Conservation (phyloP, 2,113 vertebrate species). For the Megaptera novaeangliae region DNA sequence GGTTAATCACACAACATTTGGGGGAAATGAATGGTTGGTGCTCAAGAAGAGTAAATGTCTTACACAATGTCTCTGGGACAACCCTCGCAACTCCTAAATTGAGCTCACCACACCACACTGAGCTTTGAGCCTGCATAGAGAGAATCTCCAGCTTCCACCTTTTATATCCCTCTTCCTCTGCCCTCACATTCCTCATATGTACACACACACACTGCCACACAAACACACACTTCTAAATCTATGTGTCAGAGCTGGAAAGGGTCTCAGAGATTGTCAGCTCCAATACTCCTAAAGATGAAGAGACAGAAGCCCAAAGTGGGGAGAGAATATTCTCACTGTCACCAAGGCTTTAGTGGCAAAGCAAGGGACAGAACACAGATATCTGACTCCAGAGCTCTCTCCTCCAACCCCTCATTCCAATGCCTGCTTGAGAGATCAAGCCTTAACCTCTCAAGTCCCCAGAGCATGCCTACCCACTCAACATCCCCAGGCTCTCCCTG, state of each 20-base stretch:
- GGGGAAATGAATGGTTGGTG: background rate
- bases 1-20: background rate
- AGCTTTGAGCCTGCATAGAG: background rate
- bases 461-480: background rate
- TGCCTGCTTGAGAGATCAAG: background rate
- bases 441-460: background rate
- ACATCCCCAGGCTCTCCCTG: background rate
- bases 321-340: background rate
- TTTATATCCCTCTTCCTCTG: background rate
- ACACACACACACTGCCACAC: background rate
- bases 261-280: background rate
- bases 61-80: background rate
- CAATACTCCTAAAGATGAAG: no score
- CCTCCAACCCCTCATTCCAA: no score
- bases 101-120: background rate
- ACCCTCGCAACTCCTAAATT: background rate
- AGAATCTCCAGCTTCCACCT: background rate
- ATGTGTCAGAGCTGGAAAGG: background rate
- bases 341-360: background rate
- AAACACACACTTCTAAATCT: background rate
- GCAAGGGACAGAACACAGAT: rapidly evolving
- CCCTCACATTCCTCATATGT: no score
- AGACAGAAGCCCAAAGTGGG: background rate
- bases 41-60: background rate
- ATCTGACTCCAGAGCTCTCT: no score